Percentiles rank a stretch among this genome's conserved stretches.
Evolutionary conservation across 2,888 invertebrate genomes (phyloP).

Genomic region (Hedya salicella): DNA sequence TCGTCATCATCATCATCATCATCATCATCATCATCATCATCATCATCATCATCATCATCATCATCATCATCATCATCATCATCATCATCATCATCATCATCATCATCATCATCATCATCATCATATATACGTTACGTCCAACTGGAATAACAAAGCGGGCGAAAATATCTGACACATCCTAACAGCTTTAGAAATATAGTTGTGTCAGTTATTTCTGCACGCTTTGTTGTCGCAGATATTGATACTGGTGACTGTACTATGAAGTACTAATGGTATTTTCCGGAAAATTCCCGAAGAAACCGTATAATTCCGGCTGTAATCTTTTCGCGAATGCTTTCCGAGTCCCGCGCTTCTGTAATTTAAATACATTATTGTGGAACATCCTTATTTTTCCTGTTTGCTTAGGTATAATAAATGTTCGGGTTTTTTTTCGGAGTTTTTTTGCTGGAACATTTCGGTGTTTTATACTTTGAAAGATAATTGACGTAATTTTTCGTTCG

Average conservation of each 20-base stretch:
- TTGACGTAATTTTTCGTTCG: slow-evolving; percentile 35
- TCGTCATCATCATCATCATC: too few species aligned
- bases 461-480: slow-evolving; percentile 18
- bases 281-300: slow-evolving; percentile 23
- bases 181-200: too few species aligned
- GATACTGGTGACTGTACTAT: background rate
- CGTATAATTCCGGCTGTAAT: slow-evolving; percentile 34
- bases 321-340: slow-evolving; percentile 34
- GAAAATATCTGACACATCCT: too few species aligned
- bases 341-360: slow-evolving; percentile 31
- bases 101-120: too few species aligned
- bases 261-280: slow-evolving; percentile 7
- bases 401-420: slow-evolving; percentile 24
- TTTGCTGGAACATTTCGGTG: slow-evolving; percentile 25
- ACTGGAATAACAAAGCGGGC: too few species aligned
- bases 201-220: too few species aligned
- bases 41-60: too few species aligned
- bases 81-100: too few species aligned
- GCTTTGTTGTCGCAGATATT: too few species aligned
- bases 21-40: too few species aligned
- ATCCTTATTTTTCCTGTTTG: slow-evolving; percentile 29
- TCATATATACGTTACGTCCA: too few species aligned
- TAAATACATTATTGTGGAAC: slow-evolving; percentile 41
- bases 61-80: too few species aligned
- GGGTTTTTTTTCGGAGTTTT: slow-evolving; percentile 22